A percentile compares a stretch with the other conserved stretches of the same genome.
Evolutionary conservation across 1,140 invertebrate species (phyloP).

Genomic region (Zaprionus gabonicus): DNA sequence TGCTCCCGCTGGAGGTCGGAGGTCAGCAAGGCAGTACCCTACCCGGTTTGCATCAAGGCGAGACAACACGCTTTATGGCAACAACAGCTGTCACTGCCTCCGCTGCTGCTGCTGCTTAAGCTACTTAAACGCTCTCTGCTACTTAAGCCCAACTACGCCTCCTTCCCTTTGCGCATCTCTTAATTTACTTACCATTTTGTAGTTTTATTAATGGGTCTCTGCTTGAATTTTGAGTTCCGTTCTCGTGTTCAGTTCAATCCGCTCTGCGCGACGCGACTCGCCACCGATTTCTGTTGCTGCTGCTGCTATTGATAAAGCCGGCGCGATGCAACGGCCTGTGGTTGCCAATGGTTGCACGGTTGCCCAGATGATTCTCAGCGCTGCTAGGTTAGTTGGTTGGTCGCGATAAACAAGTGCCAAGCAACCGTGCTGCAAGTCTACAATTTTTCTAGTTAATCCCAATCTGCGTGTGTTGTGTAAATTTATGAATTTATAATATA

Average conservation of each 20-base stretch:
- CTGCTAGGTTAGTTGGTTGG: neutral
- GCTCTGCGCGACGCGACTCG: neutral
- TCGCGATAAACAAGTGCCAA: slow-evolving; percentile 12
- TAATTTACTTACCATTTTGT: slow-evolving; percentile 41
- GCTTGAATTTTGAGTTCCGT: slow-evolving; percentile 1
- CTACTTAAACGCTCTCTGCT: slow-evolving; percentile 3
- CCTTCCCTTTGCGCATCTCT: neutral
- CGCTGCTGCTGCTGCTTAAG: slow-evolving; percentile 7
- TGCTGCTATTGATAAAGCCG: slow-evolving; percentile 7
- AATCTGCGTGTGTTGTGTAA: slow-evolving; percentile 27
- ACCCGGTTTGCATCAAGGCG: too few species aligned
- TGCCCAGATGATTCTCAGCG: slow-evolving; percentile 4
- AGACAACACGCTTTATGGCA: slow-evolving; percentile 21
- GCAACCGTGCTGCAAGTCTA: slow-evolving; percentile 27
- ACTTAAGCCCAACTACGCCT: slow-evolving; percentile 9
- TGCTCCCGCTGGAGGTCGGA: neutral
- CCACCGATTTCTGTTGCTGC: slow-evolving; percentile 1
- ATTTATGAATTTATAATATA: slow-evolving; percentile 31
- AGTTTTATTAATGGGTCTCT: slow-evolving; percentile 6
- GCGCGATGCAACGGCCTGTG: neutral
- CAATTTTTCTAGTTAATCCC: slow-evolving; percentile 11
- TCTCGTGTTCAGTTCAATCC: slow-evolving; percentile 3
- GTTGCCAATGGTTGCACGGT: slow-evolving; percentile 17
- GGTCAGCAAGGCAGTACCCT: neutral
- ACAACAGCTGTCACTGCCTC: slow-evolving; percentile 18